These are phyloP conservation scores for Tanypteryx hageni DNA, from an alignment of 2,888 invertebrate genomes.

Conservation along the genomic window DNA sequence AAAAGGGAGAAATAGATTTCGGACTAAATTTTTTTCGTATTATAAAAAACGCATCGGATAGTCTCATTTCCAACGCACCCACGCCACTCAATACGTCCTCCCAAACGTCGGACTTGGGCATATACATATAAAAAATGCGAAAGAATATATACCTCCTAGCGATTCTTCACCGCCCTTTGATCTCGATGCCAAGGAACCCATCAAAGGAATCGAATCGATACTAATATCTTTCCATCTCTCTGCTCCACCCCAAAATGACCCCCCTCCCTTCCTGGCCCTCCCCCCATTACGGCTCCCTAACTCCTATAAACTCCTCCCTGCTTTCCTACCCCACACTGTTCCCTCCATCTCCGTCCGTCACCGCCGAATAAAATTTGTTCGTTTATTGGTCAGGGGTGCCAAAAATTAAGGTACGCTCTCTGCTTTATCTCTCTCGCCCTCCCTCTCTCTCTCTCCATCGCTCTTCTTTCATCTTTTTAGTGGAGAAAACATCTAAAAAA, in stretches of 20 bases:
- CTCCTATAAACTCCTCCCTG: not conserved
- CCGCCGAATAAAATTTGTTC: not conserved
- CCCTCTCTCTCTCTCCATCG: not conserved
- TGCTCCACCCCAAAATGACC: too few relatives aligned
- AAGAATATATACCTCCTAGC: not conserved
- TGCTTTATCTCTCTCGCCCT: too few relatives aligned
- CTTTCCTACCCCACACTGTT: not conserved
- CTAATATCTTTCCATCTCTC: not conserved
- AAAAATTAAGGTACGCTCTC: not conserved
- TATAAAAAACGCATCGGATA: not conserved
- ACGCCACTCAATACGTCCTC: not conserved
- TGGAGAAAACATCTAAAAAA: slow-evolving; percentile 25
- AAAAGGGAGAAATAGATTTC: too few relatives aligned
- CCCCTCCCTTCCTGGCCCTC: not conserved
- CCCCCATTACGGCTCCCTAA: too few relatives aligned
- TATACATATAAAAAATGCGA: not conserved
- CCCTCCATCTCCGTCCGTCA: not conserved
- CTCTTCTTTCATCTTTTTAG: slow-evolving; percentile 25
- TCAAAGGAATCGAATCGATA: slow-evolving; percentile 39
- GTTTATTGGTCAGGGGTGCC: slow-evolving; percentile 56
- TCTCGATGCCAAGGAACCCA: slow-evolving; percentile 16
- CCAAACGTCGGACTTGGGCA: not conserved
- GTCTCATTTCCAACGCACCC: not conserved
- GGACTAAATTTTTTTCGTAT: too few relatives aligned
- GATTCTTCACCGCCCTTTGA: slow-evolving; percentile 35